Evolutionary conservation across 2,888 invertebrate genomes (phyloP).

Genomic region (Hipparchia semele): DNA sequence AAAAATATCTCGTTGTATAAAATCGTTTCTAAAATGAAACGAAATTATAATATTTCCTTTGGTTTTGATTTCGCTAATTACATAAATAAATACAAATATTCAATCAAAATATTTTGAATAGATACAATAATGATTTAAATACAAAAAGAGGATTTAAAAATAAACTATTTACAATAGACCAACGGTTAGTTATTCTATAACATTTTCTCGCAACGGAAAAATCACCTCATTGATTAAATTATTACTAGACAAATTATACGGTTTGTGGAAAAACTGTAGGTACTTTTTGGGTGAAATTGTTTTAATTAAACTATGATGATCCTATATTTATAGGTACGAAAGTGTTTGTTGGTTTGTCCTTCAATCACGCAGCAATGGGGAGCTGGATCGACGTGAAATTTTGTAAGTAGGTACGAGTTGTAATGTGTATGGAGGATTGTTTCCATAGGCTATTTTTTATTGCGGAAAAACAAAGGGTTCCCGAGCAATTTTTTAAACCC

Average conservation of each 20-base stretch:
- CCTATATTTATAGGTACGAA: no score
- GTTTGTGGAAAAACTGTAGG: no score
- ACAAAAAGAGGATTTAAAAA: conserved; percentile 58
- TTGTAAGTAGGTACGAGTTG: no score
- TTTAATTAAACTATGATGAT: no score
- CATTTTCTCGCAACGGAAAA: background rate
- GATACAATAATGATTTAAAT: conserved; percentile 70
- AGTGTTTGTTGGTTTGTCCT: no score
- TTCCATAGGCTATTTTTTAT: no score
- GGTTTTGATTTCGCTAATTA: conserved; percentile 32
- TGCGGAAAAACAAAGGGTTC: no score
- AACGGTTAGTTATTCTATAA: background rate
- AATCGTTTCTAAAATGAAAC: conserved; percentile 57
- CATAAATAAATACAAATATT: conserved; percentile 28
- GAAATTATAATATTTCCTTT: conserved; percentile 24
- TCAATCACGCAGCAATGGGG: no score
- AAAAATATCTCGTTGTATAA: conserved; percentile 58
- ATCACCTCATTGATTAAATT: background rate
- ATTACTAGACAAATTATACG: background rate
- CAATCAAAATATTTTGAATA: conserved; percentile 47
- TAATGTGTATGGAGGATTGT: no score
- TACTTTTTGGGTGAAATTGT: no score
- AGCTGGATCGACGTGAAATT: no score
- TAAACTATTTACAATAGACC: conserved; percentile 64
- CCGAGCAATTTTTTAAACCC: no score